Conservation (phyloP, 2,888 invertebrate species). For the Bimastos eiseni region DNA sequence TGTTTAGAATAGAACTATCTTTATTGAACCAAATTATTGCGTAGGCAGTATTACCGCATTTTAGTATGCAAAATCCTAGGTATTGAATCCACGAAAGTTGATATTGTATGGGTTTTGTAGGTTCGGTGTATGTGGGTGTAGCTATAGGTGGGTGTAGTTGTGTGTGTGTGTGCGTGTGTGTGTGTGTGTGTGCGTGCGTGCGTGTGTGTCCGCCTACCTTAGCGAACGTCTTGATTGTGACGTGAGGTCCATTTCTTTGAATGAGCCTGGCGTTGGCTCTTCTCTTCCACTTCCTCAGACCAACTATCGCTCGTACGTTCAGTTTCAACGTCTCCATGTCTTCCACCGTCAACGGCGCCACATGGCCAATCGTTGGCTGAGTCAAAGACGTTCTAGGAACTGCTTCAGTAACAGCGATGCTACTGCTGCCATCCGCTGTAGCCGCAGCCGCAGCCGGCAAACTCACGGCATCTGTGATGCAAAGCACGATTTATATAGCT, state of each 20-base stretch:
- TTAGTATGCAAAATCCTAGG: no score
- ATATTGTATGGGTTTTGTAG: no score
- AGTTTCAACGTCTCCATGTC: background rate
- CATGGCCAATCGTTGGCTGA: no score
- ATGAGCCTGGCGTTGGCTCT: background rate
- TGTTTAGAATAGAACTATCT: no score
- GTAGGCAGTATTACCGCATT: no score
- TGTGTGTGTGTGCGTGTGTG: no score
- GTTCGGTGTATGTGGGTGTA: no score
- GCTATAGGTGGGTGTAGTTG: no score
- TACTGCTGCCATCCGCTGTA: background rate
- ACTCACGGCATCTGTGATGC: background rate
- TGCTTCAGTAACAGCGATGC: background rate
- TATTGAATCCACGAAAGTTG: no score
- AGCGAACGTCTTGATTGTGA: background rate
- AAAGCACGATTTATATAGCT: no score
- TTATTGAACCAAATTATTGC: no score
- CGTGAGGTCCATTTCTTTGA: background rate
- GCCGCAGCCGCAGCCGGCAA: background rate
- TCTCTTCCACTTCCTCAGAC: background rate
- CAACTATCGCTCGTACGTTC: background rate
- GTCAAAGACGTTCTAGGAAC: no score
- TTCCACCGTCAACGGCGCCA: background rate
- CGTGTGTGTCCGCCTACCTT: background rate
- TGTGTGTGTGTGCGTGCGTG: background rate